Base-by-base conservation (phyloP, 2,113 vertebrate genomes). In the Thymallus thymallus region DNA sequence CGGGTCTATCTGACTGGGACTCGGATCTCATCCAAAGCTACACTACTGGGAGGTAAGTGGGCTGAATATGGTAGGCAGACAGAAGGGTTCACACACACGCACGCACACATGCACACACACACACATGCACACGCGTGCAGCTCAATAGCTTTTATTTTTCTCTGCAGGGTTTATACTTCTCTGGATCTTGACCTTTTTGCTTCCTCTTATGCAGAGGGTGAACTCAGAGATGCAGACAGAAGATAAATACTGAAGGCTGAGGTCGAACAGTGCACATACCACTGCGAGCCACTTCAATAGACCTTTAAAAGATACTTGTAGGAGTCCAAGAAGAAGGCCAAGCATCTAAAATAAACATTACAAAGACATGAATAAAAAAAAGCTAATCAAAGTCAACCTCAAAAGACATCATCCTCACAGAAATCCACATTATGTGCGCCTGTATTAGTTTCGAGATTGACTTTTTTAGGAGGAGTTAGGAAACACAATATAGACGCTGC, bases 11-110 rank as follows among this genome's bases (percentile, higher is more conserved):
- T 26, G 66, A 24, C 35, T 5, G 23, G 61, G 72, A 72, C 76
- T 68, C 45, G 74, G 77, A 74, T 63, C 55, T 41, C 16, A 10
- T 69, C 72, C 77, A 79, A 45, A 58, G 41, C 30, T 64, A 20
- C 12, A 61, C 41, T 30, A 64, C 35, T 51, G 16, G 9, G 16
- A 55, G n/a, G 69, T 20, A n/a, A 24, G 46, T 63, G 62, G 64
- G 61, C 58, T 12, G 64, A 74, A 20, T 51, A 24, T n/a, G 66
- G 35, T 22, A 45, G 23, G 41, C 41, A 12, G 41, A 16, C 20
- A 45, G 32, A 68, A 14, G 24, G 14, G 13, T 29, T n/a, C 65
- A 45, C 65, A 22, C 35, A 68, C 66, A 45, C 66, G 46, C 26
- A 20, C 45, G 24, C 0, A 18, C 67, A 69, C 45, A 48, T 18